Evolutionary conservation across 2,797 vertebrate genomes (phyloP).

Genomic region (Sebastes hubbsi): DNA sequence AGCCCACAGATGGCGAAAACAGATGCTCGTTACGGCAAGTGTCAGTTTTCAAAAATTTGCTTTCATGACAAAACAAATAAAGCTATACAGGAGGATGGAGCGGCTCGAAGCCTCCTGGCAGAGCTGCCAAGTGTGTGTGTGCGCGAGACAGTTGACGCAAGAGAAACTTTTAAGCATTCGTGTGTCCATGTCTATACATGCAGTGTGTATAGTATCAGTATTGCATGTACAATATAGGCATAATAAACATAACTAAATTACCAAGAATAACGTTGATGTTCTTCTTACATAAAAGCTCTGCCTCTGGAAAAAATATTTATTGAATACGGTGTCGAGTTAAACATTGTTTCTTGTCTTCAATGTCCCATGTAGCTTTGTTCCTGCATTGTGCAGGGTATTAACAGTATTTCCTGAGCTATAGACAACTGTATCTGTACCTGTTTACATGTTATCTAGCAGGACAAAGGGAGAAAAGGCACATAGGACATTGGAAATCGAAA

Average conservation of each 20-base stretch:
- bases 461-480: background rate
- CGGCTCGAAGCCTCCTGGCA: conserved; percentile 68
- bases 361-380: background rate
- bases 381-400: background rate
- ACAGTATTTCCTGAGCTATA: background rate
- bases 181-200: background rate
- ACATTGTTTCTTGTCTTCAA: background rate
- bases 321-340: background rate
- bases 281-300: background rate
- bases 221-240: background rate
- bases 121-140: conserved; percentile 44
- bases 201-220: background rate
- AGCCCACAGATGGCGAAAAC: conserved; percentile 80
- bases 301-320: background rate
- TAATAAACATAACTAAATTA: conserved; percentile 9
- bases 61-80: conserved; percentile 83
- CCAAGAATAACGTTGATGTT: background rate
- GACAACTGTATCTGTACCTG: background rate
- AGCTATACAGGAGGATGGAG: conserved; percentile 77
- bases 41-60: conserved; percentile 81
- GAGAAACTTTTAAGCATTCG: conserved; percentile 50
- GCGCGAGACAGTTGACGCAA: conserved; percentile 10
- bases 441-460: background rate
- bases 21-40: conserved; percentile 80
- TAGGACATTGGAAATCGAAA: background rate